These are phyloP conservation scores for Chesias legatella DNA, from an alignment of 2,888 invertebrate species.

Conservation along the genomic window DNA sequence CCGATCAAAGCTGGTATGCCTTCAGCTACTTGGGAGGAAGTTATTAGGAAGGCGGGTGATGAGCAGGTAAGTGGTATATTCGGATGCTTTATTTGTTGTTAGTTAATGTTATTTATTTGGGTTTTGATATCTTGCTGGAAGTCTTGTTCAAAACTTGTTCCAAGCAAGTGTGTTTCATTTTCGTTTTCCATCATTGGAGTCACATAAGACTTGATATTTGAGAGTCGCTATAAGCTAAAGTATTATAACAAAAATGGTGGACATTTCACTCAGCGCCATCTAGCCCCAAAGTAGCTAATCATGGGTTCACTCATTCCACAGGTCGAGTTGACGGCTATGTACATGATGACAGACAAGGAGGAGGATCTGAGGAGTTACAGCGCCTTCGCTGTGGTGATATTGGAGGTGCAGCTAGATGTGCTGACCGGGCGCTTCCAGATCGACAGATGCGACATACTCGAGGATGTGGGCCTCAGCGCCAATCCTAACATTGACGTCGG, in stretches of 20 bases:
- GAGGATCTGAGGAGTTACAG: conserved; percentile 71
- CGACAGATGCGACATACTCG: conserved; percentile 82
- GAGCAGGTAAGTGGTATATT: no score
- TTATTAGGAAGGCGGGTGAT: conserved; percentile 76
- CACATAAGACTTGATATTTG: no score
- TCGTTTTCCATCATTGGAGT: no score
- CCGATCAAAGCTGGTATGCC: conserved; percentile 71
- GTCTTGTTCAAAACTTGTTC: no score
- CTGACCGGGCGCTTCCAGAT: conserved; percentile 84
- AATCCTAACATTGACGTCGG: conserved; percentile 85
- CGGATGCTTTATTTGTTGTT: no score
- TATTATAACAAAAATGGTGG: no score
- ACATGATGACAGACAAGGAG: conserved; percentile 80
- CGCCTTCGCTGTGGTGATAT: conserved; percentile 80
- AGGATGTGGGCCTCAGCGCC: conserved; percentile 84
- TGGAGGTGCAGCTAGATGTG: conserved; percentile 85
- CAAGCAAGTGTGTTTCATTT: no score
- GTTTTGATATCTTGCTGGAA: no score
- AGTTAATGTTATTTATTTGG: no score
- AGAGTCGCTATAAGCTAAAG: no score
- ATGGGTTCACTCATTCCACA: conserved; percentile 37
- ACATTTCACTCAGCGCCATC: no score
- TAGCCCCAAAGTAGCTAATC: no score
- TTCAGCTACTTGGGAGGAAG: conserved; percentile 79
- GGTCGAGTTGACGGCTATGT: conserved; percentile 81